Percentiles rank a stretch among this genome's conserved stretches.
phyloP scores from a whole-genome alignment of 2,113 vertebrate species.

The Engystomops pustulosus region DNA sequence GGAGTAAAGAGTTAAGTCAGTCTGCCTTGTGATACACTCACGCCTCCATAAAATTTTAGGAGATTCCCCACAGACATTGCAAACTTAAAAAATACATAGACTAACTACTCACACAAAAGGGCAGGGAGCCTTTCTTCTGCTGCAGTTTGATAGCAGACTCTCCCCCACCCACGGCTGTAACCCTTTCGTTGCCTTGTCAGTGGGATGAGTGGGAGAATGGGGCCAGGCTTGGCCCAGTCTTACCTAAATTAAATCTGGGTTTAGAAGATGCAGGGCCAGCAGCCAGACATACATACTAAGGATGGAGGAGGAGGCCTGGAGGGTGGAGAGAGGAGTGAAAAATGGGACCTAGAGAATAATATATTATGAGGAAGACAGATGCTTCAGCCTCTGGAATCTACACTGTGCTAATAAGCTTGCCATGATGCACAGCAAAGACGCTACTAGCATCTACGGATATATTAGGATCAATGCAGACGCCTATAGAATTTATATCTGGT shows the following conservation, averaged over 20 bases:
- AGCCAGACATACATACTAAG: conserved; percentile 32
- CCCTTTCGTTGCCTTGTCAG: conserved; percentile 75
- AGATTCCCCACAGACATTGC: conserved; percentile 36
- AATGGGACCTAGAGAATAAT: conserved; percentile 19
- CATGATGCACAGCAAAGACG: neutral
- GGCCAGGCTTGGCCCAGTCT: neutral
- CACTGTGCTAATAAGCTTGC: conserved; percentile 14
- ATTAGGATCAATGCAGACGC: neutral
- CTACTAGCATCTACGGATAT: neutral
- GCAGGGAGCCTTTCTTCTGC: conserved; percentile 41
- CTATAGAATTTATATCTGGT: neutral
- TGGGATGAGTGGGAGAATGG: conserved; percentile 53
- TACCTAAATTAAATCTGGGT: conserved; percentile 32
- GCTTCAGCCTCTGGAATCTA: conserved; percentile 2
- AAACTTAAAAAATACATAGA: conserved; percentile 41
- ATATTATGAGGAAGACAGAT: conserved; percentile 32
- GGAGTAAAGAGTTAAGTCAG: neutral
- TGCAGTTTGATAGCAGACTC: conserved; percentile 25
- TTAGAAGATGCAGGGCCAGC: conserved; percentile 19
- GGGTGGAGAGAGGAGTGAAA: neutral
- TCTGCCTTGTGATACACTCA: neutral
- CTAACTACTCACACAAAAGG: conserved; percentile 35
- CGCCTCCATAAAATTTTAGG: conserved; percentile 18
- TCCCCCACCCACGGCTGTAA: conserved; percentile 75
- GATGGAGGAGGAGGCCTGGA: conserved; percentile 10